These are phyloP conservation scores for Scleropages formosus DNA, from an alignment of 2,797 vertebrate species.

Conservation along the genomic window DNA sequence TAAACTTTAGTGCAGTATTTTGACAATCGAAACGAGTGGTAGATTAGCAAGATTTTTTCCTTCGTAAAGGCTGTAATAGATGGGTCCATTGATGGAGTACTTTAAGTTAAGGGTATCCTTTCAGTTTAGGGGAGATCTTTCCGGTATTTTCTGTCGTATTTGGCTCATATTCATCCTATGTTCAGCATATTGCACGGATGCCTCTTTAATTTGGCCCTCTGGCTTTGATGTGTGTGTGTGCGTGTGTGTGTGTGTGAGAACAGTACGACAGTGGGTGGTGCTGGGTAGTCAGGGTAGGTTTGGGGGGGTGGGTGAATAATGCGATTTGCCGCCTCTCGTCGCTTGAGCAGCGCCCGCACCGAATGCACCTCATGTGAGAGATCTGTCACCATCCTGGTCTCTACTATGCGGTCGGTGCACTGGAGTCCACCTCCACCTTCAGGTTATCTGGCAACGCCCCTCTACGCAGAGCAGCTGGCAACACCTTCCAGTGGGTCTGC, in stretches of 20 bases:
- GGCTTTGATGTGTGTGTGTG: constrained; percentile 7
- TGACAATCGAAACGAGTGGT: no score
- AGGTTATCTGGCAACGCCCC: background rate
- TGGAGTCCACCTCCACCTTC: background rate
- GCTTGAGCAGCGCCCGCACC: no score
- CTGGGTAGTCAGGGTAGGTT: background rate
- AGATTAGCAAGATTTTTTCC: no score
- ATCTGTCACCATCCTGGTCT: no score
- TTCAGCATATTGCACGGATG: background rate
- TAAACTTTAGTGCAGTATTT: no score
- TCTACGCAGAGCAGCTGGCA: constrained; percentile 3
- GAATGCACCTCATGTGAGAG: no score
- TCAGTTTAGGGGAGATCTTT: background rate
- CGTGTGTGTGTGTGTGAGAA: background rate
- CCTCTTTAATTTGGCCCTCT: constrained; percentile 1
- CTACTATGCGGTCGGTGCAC: no score
- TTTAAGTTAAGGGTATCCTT: no score
- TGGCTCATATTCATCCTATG: no score
- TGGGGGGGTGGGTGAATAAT: background rate
- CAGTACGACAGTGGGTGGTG: background rate
- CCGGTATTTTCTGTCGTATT: background rate
- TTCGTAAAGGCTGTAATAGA: no score
- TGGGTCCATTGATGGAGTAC: background rate
- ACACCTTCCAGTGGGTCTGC: background rate
- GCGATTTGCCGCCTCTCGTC: no score